phyloP scores from a whole-genome alignment of 1,140 invertebrate genomes.

The Xylocopa sonorina region DNA sequence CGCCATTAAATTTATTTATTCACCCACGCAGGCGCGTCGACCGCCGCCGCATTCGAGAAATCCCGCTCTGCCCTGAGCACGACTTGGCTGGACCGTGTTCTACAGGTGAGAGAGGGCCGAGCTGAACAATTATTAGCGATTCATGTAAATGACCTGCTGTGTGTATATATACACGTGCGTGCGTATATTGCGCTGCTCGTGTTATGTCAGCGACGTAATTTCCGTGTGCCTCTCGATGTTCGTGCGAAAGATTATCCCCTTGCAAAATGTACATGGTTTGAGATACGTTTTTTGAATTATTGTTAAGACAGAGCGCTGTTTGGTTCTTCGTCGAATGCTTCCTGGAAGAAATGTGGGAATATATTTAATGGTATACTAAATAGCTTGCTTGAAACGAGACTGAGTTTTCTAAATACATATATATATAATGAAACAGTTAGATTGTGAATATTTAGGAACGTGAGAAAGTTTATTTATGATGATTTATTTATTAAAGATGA shows the following conservation, averaged over 20 bases:
- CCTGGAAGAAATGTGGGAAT: neutral
- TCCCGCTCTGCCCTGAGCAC: constrained; percentile 18
- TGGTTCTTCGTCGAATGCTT: neutral
- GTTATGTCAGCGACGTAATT: neutral
- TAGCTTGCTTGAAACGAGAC: too few species aligned
- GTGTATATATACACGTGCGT: too few species aligned
- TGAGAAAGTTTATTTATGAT: too few species aligned
- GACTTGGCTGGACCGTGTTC: constrained; percentile 34
- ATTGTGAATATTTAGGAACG: too few species aligned
- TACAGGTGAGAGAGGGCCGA: constrained; percentile 56
- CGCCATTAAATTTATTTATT: constrained; percentile 81
- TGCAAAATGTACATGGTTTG: too few species aligned
- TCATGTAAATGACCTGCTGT: constrained; percentile 11
- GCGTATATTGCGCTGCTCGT: neutral
- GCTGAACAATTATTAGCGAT: constrained; percentile 31
- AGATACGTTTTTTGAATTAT: too few species aligned
- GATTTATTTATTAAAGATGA: too few species aligned
- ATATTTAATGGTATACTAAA: too few species aligned
- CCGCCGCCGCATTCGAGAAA: constrained; percentile 43
- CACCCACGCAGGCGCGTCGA: constrained; percentile 56
- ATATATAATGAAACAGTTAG: too few species aligned
- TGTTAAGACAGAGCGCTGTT: too few species aligned
- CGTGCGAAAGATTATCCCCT: too few species aligned
- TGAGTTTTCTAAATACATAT: too few species aligned
- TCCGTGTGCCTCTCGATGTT: neutral